Evolutionary conservation across 2,113 vertebrate genomes (phyloP), one percentile per base, ranked within the genome.

Genomic region (Pygoscelis adeliae): DNA sequence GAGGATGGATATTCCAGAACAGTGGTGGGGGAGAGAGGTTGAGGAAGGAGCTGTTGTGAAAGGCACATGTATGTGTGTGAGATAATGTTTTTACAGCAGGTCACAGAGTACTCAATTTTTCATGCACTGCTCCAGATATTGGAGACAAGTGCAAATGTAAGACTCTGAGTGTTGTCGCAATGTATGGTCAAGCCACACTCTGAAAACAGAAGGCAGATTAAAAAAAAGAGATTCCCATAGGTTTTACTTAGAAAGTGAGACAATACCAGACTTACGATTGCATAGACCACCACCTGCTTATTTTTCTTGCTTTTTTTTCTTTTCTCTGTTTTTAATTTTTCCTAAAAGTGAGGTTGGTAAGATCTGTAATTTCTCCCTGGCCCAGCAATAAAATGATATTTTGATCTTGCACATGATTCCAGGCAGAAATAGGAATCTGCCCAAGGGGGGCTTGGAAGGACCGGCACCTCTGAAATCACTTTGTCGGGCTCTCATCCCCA

Each of bases 401-500:
- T 71, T 47, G n/a, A 49, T 87, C 34, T 81, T 89, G 26, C 13
- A 36, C 2, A 1, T 67, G 61, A 89, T 55, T 93, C 21, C 25
- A 82, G 69, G 34, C 47, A 95, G 90, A 82, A 93, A 23, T 29
- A 40, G 29, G 8, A 86, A 88, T 42, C 18, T 29, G 13, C 9
- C 16, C 0, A 10, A 67, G 12, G 4, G 2, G 8, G 2, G 2
- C 13, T 81, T 36, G 15, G 61, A 11, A 84, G 0, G 8, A 69
- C 20, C 2, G 1, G 7, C 17, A 76, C n/a, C 69, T 65, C 56
- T 85, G 47, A 86, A 87, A 67, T 63, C 5, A 46, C 38, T 71
- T 62, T 55, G 11, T 63, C 1, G 4, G 32, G 23, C 21, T 84
- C 22, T 69, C 6, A 26, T 63, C 8, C 26, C 11, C 11, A 30